A percentile compares a stretch with the other conserved stretches of the same genome.
These are phyloP conservation scores for Cricetomys ansorgei DNA, from an alignment of 2,113 vertebrate genomes.

Conservation along the genomic window DNA sequence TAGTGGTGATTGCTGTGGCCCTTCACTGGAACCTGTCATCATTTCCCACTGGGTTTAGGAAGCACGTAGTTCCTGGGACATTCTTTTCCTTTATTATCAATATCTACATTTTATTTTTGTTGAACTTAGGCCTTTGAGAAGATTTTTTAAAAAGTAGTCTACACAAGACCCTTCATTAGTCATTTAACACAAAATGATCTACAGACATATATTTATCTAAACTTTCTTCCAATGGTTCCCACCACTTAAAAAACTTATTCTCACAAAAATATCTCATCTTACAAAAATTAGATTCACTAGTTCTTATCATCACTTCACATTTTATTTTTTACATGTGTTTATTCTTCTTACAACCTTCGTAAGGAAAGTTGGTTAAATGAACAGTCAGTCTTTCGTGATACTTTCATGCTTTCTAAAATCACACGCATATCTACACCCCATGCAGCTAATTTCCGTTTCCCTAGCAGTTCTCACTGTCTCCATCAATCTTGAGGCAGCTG, in stretches of 20 bases:
- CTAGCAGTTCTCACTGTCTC: slow-evolving; percentile 53
- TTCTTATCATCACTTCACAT: slow-evolving; percentile 36
- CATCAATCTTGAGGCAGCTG: slow-evolving; percentile 74
- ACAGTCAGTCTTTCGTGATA: slow-evolving; percentile 56
- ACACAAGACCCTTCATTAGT: slow-evolving; percentile 17
- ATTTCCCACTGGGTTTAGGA: background rate
- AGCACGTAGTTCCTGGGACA: background rate
- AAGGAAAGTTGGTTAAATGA: slow-evolving; percentile 60
- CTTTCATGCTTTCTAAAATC: slow-evolving; percentile 61
- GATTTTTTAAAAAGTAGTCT: slow-evolving; percentile 20
- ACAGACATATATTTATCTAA: slow-evolving; percentile 29
- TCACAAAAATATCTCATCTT: background rate
- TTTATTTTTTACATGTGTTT: slow-evolving; percentile 45
- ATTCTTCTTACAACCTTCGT: slow-evolving; percentile 39
- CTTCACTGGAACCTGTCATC: slow-evolving; percentile 10
- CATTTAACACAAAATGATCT: slow-evolving; percentile 54
- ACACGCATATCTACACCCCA: slow-evolving; percentile 47
- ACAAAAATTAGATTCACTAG: slow-evolving; percentile 47
- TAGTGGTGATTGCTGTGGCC: background rate
- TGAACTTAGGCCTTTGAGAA: slow-evolving; percentile 43
- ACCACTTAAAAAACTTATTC: slow-evolving; percentile 56
- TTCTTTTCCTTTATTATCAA: slow-evolving; percentile 52
- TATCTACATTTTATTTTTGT: slow-evolving; percentile 48
- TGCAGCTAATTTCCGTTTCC: slow-evolving; percentile 73
- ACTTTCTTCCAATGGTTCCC: slow-evolving; percentile 52